Conservation (phyloP, 2,888 invertebrate species). For the Leptarthrus brevirostris region DNA sequence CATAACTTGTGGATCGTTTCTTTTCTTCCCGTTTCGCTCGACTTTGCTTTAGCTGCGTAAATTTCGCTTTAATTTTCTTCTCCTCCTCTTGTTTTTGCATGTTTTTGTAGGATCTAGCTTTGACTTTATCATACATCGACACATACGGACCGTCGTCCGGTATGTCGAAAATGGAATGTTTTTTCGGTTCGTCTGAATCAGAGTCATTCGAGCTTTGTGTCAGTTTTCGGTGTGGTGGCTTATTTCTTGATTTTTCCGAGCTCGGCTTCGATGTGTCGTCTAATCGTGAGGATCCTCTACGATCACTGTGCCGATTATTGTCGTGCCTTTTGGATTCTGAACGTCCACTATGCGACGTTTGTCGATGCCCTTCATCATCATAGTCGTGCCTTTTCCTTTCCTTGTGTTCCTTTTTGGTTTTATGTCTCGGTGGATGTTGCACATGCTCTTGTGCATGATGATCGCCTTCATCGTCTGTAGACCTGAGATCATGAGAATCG, state of each 20-base stretch:
- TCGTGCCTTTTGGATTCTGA: slow-evolving; percentile 49
- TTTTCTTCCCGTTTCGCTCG: slow-evolving; percentile 89
- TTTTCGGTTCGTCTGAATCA: slow-evolving; percentile 85
- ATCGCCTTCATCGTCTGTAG: slow-evolving; percentile 73
- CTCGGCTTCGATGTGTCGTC: slow-evolving; percentile 55
- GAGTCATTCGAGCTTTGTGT: slow-evolving; percentile 71
- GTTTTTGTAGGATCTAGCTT: slow-evolving; percentile 92
- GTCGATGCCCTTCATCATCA: slow-evolving; percentile 52
- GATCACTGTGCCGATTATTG: slow-evolving; percentile 58
- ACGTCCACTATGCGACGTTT: slow-evolving; percentile 48
- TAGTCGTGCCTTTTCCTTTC: slow-evolving; percentile 64
- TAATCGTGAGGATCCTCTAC: slow-evolving; percentile 57
- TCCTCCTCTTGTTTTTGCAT: slow-evolving; percentile 93
- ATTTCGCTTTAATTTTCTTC: slow-evolving; percentile 90
- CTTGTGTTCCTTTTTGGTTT: slow-evolving; percentile 63
- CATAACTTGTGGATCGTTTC: slow-evolving; percentile 88
- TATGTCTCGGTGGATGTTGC: slow-evolving; percentile 62
- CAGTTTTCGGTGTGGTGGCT: slow-evolving; percentile 60
- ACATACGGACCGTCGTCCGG: slow-evolving; percentile 91
- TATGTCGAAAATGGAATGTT: slow-evolving; percentile 92
- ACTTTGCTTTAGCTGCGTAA: slow-evolving; percentile 87
- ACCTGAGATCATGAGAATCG: slow-evolving; percentile 71
- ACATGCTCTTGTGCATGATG: slow-evolving; percentile 67
- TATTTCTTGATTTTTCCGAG: slow-evolving; percentile 57
- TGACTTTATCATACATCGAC: slow-evolving; percentile 98